Base-by-base conservation (phyloP, 2,113 vertebrate genomes). In the Caretta caretta region DNA sequence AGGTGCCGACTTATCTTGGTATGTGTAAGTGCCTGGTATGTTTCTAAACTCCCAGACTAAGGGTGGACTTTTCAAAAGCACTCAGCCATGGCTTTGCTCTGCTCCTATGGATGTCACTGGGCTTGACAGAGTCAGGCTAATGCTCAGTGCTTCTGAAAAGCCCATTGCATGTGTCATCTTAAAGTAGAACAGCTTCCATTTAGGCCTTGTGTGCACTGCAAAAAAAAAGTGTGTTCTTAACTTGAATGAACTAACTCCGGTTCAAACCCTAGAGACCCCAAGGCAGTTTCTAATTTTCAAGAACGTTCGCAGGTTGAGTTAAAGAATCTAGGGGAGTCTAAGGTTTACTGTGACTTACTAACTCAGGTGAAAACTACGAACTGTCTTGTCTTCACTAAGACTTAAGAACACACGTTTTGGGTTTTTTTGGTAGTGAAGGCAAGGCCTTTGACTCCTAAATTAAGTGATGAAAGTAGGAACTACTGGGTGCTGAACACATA, bases 11-110 rank as follows among this genome's bases (percentile, higher is more conserved):
- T 92, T 87, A 38, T 22, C 25, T 22, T 35, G 12, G 51, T 88
- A 8, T 1, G 7, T 42, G 0, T 8, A 5, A 51, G 31, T 2
- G 7, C 46, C 84, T 35, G 51, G 20, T 10, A 1, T 0, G 0
- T 4, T 4, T 5, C 38, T 56, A n/a, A 69, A 31, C 31, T 69
- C 62, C 35, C 62, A 16, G 16, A 27, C 2, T 50, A 78, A n/a
- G 62, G 57, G 25, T 4, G 50, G 69, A 9, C 17, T 84, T 92
- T 95, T 90, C n/a, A 72, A 75, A 57, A 81, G 14, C 0, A 0
- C 3, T 12, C 1, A 2, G 46, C 4, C 56, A 86, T 53, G 38
- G 35, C 9, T 12, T 92, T 29, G 2, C 22, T 80, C 56, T 87
- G 11, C 27, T 49, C 24, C 88, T 5, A 0, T 14, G 53, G 69